Evolutionary conservation across 1,140 invertebrate species (phyloP), one percentile per base, ranked within the genome.

Genomic region (Drosophila subobscura): DNA sequence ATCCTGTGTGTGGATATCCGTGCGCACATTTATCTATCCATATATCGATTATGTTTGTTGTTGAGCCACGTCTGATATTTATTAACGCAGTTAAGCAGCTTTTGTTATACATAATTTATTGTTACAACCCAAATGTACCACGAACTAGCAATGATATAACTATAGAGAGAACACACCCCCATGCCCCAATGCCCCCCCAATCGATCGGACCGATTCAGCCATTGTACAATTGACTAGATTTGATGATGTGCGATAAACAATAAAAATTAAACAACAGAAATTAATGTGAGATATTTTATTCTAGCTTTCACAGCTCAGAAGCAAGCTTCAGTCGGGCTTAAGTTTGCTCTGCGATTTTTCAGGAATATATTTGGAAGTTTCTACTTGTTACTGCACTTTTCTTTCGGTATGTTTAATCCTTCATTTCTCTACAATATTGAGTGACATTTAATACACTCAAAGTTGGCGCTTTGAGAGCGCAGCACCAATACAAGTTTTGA

Each of bases 1-100:
- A 37, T 37, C 33, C 33, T 12, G 10, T 37, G 33, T 37, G 10
- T 27, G 33, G 33, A 59, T 51, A 68, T 44, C 37, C 46, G 27
- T 61, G 56, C 58, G 60, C 29, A 53, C 63, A 67, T 60, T 64
- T 66, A 22, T 61, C 73, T 68, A 66, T 70, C 51, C 47, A 60
- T 71, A 77, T 64, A 64, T 73, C 77, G 59, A 85, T 72, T 56
- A 47, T 77, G 52, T 86, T 85, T 86, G 57, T 85, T 79, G 75
- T 89, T 88, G 45, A 81, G 77, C 77, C 70, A 72, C 79, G 77
- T 89, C 79, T 89, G 85, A 85, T 89, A 89, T 89, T 89, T 77
- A 78, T 78, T 80, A 89, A 84, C 59, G 70, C 64, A 73, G 63
- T 72, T 77, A 77, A 55, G 76, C 68, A 88, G 79, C 68, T 63